Evolutionary conservation across 2,797 vertebrate genomes (phyloP), one percentile per base, ranked within the genome.

Genomic region (Rallus crepitans): DNA sequence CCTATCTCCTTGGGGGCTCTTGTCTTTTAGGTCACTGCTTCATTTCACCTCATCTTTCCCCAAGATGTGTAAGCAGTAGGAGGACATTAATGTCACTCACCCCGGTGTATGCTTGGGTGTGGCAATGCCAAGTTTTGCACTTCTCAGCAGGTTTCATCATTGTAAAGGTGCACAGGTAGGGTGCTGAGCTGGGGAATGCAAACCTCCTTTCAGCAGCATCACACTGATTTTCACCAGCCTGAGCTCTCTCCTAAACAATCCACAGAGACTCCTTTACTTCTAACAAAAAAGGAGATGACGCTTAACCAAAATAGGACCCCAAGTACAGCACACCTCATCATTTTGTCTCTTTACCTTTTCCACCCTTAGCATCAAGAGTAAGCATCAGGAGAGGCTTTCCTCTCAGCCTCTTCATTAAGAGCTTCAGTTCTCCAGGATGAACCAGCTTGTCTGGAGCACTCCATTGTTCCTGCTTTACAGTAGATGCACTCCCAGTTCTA

Each of bases 261-360:
- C 71, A 82, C 16, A 6, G 20, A 59, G 24, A 9, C 10, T 39
- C 57, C 50, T 72, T 92, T 86, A 61, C 25, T 94, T 68, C 88
- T 87, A 75, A 91, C 35, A 93, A 86, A 93, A 90, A 95, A 96
- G 69, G 52, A 95, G 37, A 53, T 94, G 80, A 88, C 92, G 48
- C 31, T 87, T 40, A 94, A 90, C 13, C 53, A 87, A 87, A 92
- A 94, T 89, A 81, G 1, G 9, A 82, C 61, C 52, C 47, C 60
- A 92, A 87, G 68, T 63, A 77, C 39, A 79, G 23, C 5, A 20
- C 69, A 64, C 68, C 50, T 95, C 76, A 55, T 33, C 37, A 79
- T 66, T 80, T 82, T 48, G 63, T 79, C 64, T 92, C 69, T 60
- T 90, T 56, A 52, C 25, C 66, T 48, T 42, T 70, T 82, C 33